Base-by-base conservation (phyloP, 2,888 invertebrate genomes). In the Stramonita haemastoma region DNA sequence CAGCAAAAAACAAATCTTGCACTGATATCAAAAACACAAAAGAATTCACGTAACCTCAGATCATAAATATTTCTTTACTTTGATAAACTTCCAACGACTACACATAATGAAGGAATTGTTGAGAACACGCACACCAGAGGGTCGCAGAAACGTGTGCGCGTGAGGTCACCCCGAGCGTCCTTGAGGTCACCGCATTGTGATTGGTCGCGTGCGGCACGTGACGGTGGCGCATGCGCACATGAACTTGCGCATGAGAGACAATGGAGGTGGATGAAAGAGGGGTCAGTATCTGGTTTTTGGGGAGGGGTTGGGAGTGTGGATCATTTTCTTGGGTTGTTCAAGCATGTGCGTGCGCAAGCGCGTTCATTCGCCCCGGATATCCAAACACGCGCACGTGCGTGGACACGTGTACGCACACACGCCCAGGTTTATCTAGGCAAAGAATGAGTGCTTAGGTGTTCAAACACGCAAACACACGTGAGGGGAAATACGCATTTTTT, bases 121-220 rank as follows among this genome's bases (percentile, higher is more conserved):
- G 1, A 79, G 34, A 79, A 34, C 17, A n/a, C 17, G 79, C 34
- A 34, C 79, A 32, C 11, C 15, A 15, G 34, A 79, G 79, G 79
- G 79, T 79, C 73, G n/a, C n/a, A n/a, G 73, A n/a, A 8, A 8
- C 73, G n/a, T 22, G 73, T n/a, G n/a, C 73, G 11, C 26, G 26
- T 83, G 36, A 83, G 83, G 83, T 83, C 83, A 46, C 29, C 57
- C 17, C 29, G 17, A 46, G 84, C 57, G 84, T 46, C 84, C 84
- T 84, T 84, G 56, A 29, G 46, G 84, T 46, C n/a, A 22, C 57
- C 29, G 5, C 29, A 57, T 57, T 57, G n/a, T 29, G 46, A 57
- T 29, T 57, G 57, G 56, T 46, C 84, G 46, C 84, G 84, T 84
- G 84, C 29, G 4, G 29, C 84, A 84, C 84, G 84, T 84, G 84